Evolutionary conservation across 92 coral and sea anemone genomes (phyloP).

Genomic region (Paramuricea clavata): DNA sequence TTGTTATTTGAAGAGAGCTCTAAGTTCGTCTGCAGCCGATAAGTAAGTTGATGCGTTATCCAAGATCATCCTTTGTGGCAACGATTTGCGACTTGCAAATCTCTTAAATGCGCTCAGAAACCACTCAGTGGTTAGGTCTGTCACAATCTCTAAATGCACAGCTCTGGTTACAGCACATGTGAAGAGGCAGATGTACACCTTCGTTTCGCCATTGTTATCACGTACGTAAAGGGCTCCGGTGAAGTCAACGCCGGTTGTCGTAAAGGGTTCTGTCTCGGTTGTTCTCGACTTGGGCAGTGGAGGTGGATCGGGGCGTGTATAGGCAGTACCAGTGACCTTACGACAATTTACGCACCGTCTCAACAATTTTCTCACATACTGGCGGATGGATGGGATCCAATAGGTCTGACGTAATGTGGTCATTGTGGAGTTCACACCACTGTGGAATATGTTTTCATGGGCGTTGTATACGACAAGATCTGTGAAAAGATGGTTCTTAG

Average conservation of each 20-base stretch:
- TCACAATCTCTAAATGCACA: slow-evolving; percentile 61
- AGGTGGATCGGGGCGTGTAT: slow-evolving; percentile 39
- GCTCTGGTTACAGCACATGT: slow-evolving; percentile 65
- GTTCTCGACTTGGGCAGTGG: slow-evolving; percentile 58
- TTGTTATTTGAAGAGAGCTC: slow-evolving; percentile 49
- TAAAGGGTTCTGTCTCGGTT: slow-evolving; percentile 45
- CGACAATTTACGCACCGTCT: slow-evolving; percentile 43
- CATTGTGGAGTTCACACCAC: slow-evolving; percentile 57
- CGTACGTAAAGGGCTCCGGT: slow-evolving; percentile 50
- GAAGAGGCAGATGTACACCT: slow-evolving; percentile 67
- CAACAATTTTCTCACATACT: slow-evolving; percentile 50
- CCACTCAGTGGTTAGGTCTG: slow-evolving; percentile 49
- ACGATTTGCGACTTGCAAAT: slow-evolving; percentile 57
- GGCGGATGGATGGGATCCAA: slow-evolving; percentile 47
- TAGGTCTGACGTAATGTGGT: slow-evolving; percentile 49
- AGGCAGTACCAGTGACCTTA: slow-evolving; percentile 45
- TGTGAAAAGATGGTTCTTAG: slow-evolving; percentile 51
- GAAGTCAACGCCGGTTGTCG: slow-evolving; percentile 64
- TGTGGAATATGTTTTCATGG: slow-evolving; percentile 52
- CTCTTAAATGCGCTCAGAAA: slow-evolving; percentile 63
- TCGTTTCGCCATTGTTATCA: neutral
- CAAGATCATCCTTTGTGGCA: slow-evolving; percentile 65
- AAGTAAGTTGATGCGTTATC: slow-evolving; percentile 68
- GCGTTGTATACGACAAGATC: slow-evolving; percentile 25
- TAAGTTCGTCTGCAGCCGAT: slow-evolving; percentile 55